Conservation (phyloP, 2,113 vertebrate species). For the Capreolus pygargus region DNA sequence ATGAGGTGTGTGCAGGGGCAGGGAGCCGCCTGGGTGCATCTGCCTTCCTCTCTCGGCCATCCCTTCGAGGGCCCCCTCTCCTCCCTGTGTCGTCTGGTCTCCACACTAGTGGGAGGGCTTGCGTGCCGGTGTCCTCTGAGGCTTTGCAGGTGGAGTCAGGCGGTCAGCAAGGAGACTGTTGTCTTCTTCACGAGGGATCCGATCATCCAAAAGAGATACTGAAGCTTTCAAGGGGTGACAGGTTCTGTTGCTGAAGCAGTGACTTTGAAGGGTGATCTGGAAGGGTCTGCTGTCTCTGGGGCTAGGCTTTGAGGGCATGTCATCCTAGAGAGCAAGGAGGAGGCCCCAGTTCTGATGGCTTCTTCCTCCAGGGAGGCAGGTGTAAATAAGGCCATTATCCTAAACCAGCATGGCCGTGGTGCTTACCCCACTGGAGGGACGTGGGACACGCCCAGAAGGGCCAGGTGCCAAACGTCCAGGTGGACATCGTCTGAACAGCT, state of each 20-base stretch:
- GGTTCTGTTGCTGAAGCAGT: not conserved
- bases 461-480: not conserved
- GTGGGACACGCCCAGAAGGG: not conserved
- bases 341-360: not conserved
- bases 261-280: not conserved
- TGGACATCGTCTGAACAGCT: not conserved
- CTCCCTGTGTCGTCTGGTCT: rapidly evolving
- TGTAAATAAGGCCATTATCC: not conserved
- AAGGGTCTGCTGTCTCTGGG: not conserved
- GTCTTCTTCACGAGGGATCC: not conserved
- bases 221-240: not conserved
- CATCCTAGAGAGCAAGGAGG: not conserved
- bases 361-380: not conserved
- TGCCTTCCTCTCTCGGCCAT: not conserved
- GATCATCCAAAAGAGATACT: not conserved
- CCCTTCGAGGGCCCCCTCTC: not conserved
- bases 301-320: not conserved
- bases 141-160: not conserved
- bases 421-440: not conserved
- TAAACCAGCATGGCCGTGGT: not conserved
- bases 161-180: not conserved
- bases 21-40: not conserved
- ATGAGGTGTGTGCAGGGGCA: not conserved
- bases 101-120: not conserved
- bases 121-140: not conserved